Base-by-base conservation (phyloP, 2,113 vertebrate species). In the Bostrychus sinensis region DNA sequence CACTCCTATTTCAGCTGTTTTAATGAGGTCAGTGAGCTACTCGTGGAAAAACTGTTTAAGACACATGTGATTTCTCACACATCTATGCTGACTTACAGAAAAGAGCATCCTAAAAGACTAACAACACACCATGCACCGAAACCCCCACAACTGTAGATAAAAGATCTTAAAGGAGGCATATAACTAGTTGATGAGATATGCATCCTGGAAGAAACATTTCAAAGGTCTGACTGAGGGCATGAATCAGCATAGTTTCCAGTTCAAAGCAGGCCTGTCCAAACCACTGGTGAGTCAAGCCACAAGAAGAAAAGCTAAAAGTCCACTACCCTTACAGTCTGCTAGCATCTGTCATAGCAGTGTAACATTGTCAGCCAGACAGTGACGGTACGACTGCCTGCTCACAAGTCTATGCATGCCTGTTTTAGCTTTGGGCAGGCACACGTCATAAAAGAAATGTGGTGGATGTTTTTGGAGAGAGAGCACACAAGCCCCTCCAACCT, bases 181-280 rank as follows among this genome's bases (percentile, higher is more conserved):
- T 34, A 58, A 36, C 64, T 56, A 53, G 54, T 41, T 63, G 56
- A 56, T 68, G 77, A 59, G 23, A 61, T 70, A 60, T 38, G 25
- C 17, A 39, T 37, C 5, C 7, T 62, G 57, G 43, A 34, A 22
- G 69, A 79, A 61, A 53, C 23, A 26, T 50, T 64, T 14, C 64
- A 14, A 45, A 72, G 63, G 56, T 62, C 64, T 55, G 46, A 72
- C 25, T 34, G 20, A 66, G 62, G 51, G 72, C 60, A 62, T 82
- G 76, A 82, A 43, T 75, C 70, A 78, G 68, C 70, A 78, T 75
- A 78, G 71, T 73, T 82, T 85, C 70, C 55, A 72, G 28, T 45
- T 77, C 51, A 66, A 46, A 62, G 50, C 30, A 16, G 51, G 30
- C 32, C 46, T 2, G 22, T 78, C 67, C 42, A 79, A 72, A 83